Conservation (phyloP, 2,888 invertebrate species). For the Amorpha juglandis region DNA sequence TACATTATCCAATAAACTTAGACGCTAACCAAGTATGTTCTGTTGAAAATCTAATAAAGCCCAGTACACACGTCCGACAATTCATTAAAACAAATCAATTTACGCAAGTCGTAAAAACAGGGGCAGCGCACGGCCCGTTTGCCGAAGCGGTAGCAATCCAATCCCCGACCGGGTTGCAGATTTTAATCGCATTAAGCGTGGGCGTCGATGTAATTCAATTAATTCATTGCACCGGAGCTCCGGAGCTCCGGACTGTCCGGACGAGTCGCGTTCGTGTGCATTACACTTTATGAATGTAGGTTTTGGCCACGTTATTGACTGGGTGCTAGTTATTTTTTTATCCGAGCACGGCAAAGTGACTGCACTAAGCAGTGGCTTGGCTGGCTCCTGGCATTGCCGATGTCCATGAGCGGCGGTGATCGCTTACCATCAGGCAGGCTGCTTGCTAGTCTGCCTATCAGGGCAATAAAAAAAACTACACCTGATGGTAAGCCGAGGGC, state of each 20-base stretch:
- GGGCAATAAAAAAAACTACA: too few relatives aligned
- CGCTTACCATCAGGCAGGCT: too few relatives aligned
- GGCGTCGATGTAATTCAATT: constrained; percentile 70
- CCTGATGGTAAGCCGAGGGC: too few relatives aligned
- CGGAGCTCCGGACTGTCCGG: constrained; percentile 33
- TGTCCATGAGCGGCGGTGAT: too few relatives aligned
- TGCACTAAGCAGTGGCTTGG: too few relatives aligned
- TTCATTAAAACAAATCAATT: constrained; percentile 47
- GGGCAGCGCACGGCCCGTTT: constrained; percentile 33
- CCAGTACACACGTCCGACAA: constrained; percentile 39
- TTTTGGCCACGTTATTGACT: constrained; percentile 7
- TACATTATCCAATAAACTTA: not conserved
- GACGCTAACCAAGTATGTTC: constrained; percentile 19
- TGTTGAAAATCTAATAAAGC: constrained; percentile 34
- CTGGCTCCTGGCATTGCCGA: too few relatives aligned
- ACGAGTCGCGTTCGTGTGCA: constrained; percentile 27
- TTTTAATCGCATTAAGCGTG: constrained; percentile 67
- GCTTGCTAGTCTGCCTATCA: too few relatives aligned
- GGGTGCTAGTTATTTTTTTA: too few relatives aligned
- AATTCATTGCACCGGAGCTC: constrained; percentile 55
- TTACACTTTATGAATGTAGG: constrained; percentile 7
- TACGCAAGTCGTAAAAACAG: constrained; percentile 45
- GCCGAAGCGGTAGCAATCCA: constrained; percentile 42
- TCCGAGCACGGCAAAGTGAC: too few relatives aligned
- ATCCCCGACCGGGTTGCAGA: constrained; percentile 53